Base-by-base conservation (phyloP, 1,140 invertebrate genomes). In the Pogonomyrmex californicus region DNA sequence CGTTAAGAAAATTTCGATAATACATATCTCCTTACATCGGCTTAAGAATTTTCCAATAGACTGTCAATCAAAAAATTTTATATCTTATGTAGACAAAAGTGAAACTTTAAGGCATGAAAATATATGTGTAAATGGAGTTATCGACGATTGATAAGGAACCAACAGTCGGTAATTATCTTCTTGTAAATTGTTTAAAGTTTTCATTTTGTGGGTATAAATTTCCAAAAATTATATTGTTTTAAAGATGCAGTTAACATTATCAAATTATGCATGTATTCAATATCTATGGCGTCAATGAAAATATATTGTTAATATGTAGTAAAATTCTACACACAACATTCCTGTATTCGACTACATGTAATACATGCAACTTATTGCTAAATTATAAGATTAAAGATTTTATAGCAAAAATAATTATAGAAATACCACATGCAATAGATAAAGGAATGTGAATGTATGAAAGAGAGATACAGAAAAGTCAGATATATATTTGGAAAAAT, bases 331-430 rank as follows among this genome's bases (percentile, higher is more conserved):
- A 44, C 9, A 58, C 12, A 56, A 41, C 47, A 70, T 56, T 68
- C 33, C 9, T 17, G 36, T 56, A 49, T 56, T 81, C 2, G 56
- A 81, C 77, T 81, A 81, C 23, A 33, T 56, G 63, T 81, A n/a
- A 56, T 7, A 38, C 78, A 81, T 81, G 78, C 78, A 70, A n/a
- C n/a, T 79, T 70, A 62, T n/a, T 33, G 12, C 51, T 81, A 68
- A 56, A 47, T 70, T 56, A 33, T 2, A 17, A 56, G 33, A 51
- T 54, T 81, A 47, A 36, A 62, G 9, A 63, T 36, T 33, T 12
- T 68, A 33, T 63, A 23, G 44, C 30, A 4, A 14, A 30, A 49
- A 70, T 1, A 51, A 3, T 56, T 70, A 38, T n/a, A 81, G 12
- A 38, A 51, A 47, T 36, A 41, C 33, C 6, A 30, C 78, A 81